Evolutionary conservation across 2,797 vertebrate species (phyloP).

Genomic region (Erpetoichthys calabaricus): DNA sequence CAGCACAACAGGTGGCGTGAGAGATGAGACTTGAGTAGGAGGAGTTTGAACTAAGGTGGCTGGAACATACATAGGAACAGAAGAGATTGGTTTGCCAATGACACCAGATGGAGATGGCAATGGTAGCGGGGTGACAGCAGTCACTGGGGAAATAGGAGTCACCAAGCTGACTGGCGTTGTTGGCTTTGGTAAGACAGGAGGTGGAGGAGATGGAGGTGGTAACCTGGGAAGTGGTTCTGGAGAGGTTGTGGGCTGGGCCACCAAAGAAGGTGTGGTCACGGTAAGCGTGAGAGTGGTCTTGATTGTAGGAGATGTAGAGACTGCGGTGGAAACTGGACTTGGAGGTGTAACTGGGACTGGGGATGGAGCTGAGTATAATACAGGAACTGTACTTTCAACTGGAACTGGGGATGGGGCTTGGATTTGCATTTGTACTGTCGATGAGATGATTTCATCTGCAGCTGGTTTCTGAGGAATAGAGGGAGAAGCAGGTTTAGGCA

Average conservation of each 20-base stretch:
- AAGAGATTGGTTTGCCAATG: constrained; percentile 60
- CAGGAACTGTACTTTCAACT: constrained; percentile 13
- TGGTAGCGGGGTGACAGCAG: constrained; percentile 29
- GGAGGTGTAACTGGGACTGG: constrained; percentile 22
- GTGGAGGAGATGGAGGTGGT: constrained; percentile 32
- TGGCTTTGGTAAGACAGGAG: constrained; percentile 55
- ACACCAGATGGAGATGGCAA: constrained; percentile 26
- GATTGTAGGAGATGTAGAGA: constrained; percentile 37
- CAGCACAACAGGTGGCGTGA: constrained; percentile 43
- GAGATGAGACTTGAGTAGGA: constrained; percentile 24
- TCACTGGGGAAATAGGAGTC: constrained; percentile 22
- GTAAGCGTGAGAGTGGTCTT: constrained; percentile 49
- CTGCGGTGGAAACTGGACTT: constrained; percentile 23
- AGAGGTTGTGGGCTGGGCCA: neutral
- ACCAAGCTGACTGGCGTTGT: constrained; percentile 34
- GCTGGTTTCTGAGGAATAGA: constrained; percentile 22
- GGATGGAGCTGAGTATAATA: constrained; percentile 19
- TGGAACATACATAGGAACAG: constrained; percentile 50
- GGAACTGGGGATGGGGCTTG: constrained; percentile 19
- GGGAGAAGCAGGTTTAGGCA: constrained; percentile 32
- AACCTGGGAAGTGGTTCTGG: constrained; percentile 12
- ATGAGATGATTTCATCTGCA: neutral
- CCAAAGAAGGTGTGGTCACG: constrained; percentile 33
- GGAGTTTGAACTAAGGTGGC: constrained; percentile 19
- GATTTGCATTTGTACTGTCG: constrained; percentile 4